Conservation (phyloP, 2,797 vertebrate species). For the Limnodromus scolopaceus region DNA sequence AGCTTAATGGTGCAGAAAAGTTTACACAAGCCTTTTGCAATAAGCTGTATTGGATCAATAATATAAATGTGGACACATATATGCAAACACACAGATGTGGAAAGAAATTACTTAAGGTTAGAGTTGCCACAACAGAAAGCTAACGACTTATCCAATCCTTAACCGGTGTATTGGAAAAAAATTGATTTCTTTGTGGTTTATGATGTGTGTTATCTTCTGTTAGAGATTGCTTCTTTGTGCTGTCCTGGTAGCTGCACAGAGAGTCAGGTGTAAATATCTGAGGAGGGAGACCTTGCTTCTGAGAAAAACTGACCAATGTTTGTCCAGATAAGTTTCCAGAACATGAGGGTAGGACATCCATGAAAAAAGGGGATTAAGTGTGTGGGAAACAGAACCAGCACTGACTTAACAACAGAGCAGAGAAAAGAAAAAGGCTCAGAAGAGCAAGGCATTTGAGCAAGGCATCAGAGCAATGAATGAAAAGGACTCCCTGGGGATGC, state of each 20-base stretch:
- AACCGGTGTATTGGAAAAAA: background rate
- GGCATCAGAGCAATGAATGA: background rate
- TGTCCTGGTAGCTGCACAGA: background rate
- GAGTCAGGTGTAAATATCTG: background rate
- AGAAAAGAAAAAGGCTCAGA: background rate
- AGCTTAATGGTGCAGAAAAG: background rate
- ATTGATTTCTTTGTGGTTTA: background rate
- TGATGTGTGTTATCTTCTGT: background rate
- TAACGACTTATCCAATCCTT: background rate
- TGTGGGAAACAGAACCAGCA: background rate
- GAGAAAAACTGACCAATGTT: background rate
- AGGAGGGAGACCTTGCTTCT: background rate
- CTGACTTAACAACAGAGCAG: background rate
- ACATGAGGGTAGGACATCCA: background rate
- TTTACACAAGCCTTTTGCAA: background rate
- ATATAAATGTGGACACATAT: accelerated
- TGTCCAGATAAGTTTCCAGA: background rate
- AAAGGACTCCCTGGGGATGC: background rate
- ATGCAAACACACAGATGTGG: background rate
- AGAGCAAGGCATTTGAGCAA: background rate
- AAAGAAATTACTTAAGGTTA: background rate
- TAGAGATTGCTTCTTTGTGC: background rate
- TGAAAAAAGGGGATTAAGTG: background rate
- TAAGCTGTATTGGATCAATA: background rate
- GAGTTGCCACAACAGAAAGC: background rate